Conservation (phyloP, 2,797 vertebrate species). For the Varecia variegata region DNA sequence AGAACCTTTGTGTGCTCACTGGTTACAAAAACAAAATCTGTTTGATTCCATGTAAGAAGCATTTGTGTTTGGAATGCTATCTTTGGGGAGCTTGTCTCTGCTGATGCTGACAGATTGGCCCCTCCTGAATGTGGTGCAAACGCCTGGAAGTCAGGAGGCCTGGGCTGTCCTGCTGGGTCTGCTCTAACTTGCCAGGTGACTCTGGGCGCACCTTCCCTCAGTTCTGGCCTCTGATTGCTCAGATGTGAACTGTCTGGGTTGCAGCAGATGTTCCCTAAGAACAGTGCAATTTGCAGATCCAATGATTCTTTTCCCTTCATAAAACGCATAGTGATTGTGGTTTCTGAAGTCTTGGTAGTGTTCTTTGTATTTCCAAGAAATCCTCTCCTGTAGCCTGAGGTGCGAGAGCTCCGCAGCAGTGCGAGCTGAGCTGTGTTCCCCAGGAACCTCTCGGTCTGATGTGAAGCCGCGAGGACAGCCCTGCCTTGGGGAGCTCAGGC, state of each 20-base stretch:
- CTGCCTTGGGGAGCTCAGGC: not conserved
- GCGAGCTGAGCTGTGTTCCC: not conserved
- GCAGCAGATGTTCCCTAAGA: not conserved
- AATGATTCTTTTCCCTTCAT: not conserved
- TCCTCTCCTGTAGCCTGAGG: not conserved
- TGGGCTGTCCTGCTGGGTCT: not conserved
- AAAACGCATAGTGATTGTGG: not conserved
- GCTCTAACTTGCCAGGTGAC: not conserved
- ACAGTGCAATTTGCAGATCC: not conserved
- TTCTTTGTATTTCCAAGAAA: not conserved
- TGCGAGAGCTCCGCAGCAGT: not conserved
- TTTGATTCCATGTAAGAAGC: not conserved
- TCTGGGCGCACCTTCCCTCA: not conserved
- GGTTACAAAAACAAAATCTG: not conserved
- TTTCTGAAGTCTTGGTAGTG: not conserved
- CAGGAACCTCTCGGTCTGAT: fast-evolving
- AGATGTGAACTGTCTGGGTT: not conserved
- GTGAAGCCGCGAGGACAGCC: not conserved
- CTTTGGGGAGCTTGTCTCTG: not conserved
- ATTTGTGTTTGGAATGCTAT: not conserved
- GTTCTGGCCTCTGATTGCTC: not conserved
- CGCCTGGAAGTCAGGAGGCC: not conserved
- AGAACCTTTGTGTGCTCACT: not conserved
- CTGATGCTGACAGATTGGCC: not conserved
- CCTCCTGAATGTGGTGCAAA: not conserved